Evolutionary conservation across 1,140 invertebrate species (phyloP).

Genomic region (Papilio polytes): DNA sequence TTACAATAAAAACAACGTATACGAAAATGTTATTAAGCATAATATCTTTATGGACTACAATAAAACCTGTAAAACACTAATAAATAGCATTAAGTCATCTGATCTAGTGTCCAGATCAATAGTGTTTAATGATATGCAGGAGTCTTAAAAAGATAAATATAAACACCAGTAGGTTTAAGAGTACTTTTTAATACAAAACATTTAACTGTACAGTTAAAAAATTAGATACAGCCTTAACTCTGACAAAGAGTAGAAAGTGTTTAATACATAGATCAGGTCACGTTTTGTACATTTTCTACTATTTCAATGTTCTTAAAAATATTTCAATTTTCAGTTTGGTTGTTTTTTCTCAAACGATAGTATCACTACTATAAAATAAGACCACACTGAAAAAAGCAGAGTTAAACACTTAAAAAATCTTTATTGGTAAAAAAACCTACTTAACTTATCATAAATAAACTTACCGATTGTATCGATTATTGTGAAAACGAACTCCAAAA

Average conservation of each 20-base stretch:
- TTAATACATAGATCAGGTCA: no score
- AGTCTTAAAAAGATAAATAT: not conserved
- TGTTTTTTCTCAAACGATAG: slow-evolving; percentile 44
- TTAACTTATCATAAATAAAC: slow-evolving; percentile 39
- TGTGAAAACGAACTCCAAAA: slow-evolving; percentile 62
- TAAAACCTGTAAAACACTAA: not conserved
- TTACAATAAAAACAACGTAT: not conserved
- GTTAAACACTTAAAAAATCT: slow-evolving; percentile 11
- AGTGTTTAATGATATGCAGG: not conserved
- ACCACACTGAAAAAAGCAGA: slow-evolving; percentile 55
- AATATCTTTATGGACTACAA: not conserved
- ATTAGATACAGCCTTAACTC: no score
- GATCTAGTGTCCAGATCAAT: not conserved
- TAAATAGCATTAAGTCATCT: not conserved
- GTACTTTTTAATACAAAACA: not conserved
- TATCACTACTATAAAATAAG: slow-evolving; percentile 57
- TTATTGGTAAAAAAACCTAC: not conserved
- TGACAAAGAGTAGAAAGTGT: no score
- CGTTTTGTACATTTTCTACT: not conserved
- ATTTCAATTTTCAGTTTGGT: not conserved
- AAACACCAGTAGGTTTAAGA: not conserved
- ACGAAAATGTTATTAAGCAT: not conserved
- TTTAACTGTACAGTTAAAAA: not conserved
- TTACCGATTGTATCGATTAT: slow-evolving; percentile 60
- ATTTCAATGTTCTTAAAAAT: not conserved